These are phyloP conservation scores for Homalodisca vitripennis DNA, from an alignment of 1,140 invertebrate species.

Conservation along the genomic window DNA sequence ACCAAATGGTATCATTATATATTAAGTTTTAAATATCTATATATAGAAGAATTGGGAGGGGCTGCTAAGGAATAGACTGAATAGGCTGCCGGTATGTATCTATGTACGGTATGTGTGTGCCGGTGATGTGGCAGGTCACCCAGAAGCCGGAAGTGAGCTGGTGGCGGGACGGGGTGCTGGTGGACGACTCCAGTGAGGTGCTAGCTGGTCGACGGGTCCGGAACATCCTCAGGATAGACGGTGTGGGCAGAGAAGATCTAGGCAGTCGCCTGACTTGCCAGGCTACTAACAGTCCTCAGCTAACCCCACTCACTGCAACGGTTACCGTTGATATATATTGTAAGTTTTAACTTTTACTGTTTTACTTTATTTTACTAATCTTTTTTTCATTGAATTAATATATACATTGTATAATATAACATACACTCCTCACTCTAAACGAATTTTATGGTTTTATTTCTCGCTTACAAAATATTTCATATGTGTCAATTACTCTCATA, in stretches of 20 bases:
- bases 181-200: slow-evolving; percentile 53
- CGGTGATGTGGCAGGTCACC: slow-evolving; percentile 43
- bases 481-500: too few species aligned
- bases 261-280: slow-evolving; percentile 50
- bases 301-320: slow-evolving; percentile 47
- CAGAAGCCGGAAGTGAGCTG: slow-evolving; percentile 55
- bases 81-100: too few species aligned
- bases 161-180: slow-evolving; percentile 55
- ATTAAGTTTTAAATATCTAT: too few species aligned
- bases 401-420: background rate
- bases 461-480: too few species aligned
- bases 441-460: too few species aligned
- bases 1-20: too few species aligned
- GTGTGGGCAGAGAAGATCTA: slow-evolving; percentile 46
- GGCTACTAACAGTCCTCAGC: slow-evolving; percentile 49
- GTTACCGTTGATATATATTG: slow-evolving; percentile 51
- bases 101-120: background rate
- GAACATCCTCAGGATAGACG: slow-evolving; percentile 44
- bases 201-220: slow-evolving; percentile 47
- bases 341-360: slow-evolving; percentile 42
- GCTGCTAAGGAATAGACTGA: too few species aligned
- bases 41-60: too few species aligned
- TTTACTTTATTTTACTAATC: background rate
- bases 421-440: too few species aligned
- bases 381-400: background rate